Evolutionary conservation across 2,888 invertebrate genomes (phyloP), one percentile per base, ranked within the genome.

Genomic region (Eupeodes luniger): DNA sequence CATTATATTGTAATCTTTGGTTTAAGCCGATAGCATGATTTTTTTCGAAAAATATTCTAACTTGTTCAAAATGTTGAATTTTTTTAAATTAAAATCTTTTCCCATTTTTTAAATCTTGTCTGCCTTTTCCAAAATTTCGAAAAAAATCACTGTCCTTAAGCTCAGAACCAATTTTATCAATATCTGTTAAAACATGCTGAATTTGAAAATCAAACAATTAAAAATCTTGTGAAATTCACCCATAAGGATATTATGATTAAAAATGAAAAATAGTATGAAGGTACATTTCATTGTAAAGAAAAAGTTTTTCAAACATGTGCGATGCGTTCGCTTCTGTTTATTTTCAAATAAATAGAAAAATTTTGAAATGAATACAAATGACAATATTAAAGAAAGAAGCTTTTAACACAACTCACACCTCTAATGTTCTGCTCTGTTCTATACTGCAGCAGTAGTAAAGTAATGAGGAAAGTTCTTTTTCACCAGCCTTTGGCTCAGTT

Each of bases 381-480:
- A 75, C 47, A 72, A 59, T 40, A 66, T 64, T 47, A 80, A 16
- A 10, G 57, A 44, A 55, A 70, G 19, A 51, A 44, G 34, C 69
- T 70, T 14, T 59, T 2, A 34, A 10, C 19, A n/a, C 0, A 72
- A 34, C 59, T 44, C 57, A 47, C 47, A 59, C 59, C 72, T 64
- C 53, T 66, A 27, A 27, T 27, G 14, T 36, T 36, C 40, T 40
- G 40, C 40, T 40, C 40, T 5, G 6, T 40, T 5, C 40, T 40
- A 1, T 40, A 1, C 40, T 40, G 40, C 40, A 40, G 11, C 51
- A 66, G 14, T 53, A 66, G 19, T 19, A 72, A 87, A 27, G 2
- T 27, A 27, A 87, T 87, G 80, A 87, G 84, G 80, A 87, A 87
- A 87, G 51, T 87, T 87, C 40, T 81, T 66, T 27, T 27, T 79